These are phyloP conservation scores for Eledona agricola DNA, from an alignment of 2,888 invertebrate genomes.

Conservation along the genomic window DNA sequence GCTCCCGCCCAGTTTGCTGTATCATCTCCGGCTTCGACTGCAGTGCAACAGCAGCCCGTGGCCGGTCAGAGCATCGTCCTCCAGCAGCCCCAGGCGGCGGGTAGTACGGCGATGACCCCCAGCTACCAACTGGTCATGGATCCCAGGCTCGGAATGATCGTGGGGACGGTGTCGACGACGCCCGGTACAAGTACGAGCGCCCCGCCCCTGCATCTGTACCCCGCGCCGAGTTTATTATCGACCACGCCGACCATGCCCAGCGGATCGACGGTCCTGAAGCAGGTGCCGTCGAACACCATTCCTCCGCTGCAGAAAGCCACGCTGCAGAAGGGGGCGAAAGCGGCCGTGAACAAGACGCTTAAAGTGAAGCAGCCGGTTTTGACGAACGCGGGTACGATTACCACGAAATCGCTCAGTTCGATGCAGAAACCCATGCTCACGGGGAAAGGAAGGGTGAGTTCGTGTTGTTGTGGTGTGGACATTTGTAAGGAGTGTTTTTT, in stretches of 20 bases:
- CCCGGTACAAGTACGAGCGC: conserved; percentile 5
- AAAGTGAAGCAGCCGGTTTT: conserved; percentile 13
- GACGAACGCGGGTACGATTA: background rate
- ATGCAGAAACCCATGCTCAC: conserved; percentile 8
- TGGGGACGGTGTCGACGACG: conserved; percentile 39
- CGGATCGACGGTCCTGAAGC: conserved; percentile 14
- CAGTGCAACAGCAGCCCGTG: conserved; percentile 58
- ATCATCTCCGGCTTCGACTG: conserved; percentile 1
- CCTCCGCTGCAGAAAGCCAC: conserved; percentile 13
- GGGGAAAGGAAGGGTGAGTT: conserved; percentile 20
- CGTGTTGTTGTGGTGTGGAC: background rate
- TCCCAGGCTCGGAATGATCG: conserved; percentile 54
- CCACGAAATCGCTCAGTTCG: conserved; percentile 1
- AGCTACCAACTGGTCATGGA: conserved; percentile 65
- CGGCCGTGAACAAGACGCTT: conserved; percentile 1
- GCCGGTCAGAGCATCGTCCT: conserved; percentile 28
- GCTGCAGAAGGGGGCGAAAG: background rate
- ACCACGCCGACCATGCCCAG: conserved; percentile 9
- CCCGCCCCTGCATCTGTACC: conserved; percentile 26
- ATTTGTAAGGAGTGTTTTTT: too few relatives aligned
- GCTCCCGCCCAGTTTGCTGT: conserved; percentile 44
- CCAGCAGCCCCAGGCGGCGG: conserved; percentile 24
- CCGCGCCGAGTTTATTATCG: too few relatives aligned
- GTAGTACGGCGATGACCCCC: conserved; percentile 20
- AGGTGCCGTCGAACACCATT: conserved; percentile 9